Base-by-base conservation (phyloP, 1,140 invertebrate genomes). In the Pygmarrhopalites habei region DNA sequence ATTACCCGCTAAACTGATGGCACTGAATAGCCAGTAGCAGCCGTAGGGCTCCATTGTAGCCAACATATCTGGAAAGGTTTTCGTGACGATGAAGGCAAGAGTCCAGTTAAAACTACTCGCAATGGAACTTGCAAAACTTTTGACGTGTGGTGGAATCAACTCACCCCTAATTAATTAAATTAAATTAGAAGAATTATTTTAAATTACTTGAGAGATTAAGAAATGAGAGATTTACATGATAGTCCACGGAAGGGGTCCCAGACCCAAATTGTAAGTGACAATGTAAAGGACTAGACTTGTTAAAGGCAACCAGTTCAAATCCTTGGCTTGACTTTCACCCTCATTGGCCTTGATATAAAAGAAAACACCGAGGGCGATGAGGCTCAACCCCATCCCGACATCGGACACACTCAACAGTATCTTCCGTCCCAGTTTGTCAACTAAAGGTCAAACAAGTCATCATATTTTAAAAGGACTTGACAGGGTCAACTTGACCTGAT, bases 241-340 rank as follows among this genome's bases (percentile, higher is more conserved):
- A 39, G 35, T 39, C 84, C 87, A 89, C 0, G 87, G 86, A 25
- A 91, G 83, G 0, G 87, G 87, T 2, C 87, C 88, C 14, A 66
- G 3, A 7, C 47, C 80, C 14, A 81, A 47, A 19, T 77, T 76
- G 71, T 79, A 82, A 2, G 74, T 75, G 17, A 76, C 65, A 26
- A 81, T 79, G 66, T 77, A 82, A 0, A 77, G 21, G 14, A 80
- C 72, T 0, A 81, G 72, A 56, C 76, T 78, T 5, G 71, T 46
- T 3, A 82, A 68, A 15, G 80, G 77, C 2, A 81, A 58, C 69
- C 75, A 73, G 5, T 74, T 74, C 5, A 79, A 26, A 29, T 44
- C 58, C 0, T 57, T 66, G 47, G 71, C 55, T 47, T 55, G 51
- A 10, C 58, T 43, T 14, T 57, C 4, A n/a, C n/a, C n/a, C 49